A percentile compares a stretch with the other conserved stretches of the same genome.
Evolutionary conservation across 1,140 invertebrate genomes (phyloP).

Genomic region (Papilio aristodemus): DNA sequence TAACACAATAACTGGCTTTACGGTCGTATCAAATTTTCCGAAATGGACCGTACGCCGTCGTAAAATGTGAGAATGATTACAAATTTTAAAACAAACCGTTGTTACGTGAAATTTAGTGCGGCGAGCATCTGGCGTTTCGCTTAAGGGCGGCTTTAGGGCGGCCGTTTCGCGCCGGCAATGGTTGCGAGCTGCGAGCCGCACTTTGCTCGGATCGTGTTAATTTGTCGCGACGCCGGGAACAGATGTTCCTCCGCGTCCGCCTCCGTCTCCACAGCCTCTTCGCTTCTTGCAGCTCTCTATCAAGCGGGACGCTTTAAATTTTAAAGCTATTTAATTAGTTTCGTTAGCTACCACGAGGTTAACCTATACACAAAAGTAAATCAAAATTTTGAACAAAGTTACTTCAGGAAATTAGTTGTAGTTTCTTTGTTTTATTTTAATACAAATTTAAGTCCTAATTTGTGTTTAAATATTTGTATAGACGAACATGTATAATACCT

Average conservation of each 20-base stretch:
- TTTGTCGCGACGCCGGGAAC: conserved; percentile 44
- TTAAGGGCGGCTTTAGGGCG: conserved; percentile 60
- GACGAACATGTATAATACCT: too few species aligned
- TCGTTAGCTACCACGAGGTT: background rate
- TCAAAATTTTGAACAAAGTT: background rate
- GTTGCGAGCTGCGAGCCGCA: conserved; percentile 19
- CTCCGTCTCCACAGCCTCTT: conserved; percentile 17
- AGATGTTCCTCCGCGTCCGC: conserved; percentile 47
- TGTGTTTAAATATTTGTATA: too few species aligned
- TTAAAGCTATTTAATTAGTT: conserved; percentile 24
- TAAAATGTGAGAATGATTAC: conserved; percentile 78
- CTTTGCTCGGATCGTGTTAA: conserved; percentile 28
- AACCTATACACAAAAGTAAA: background rate
- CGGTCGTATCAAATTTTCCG: conserved; percentile 75
- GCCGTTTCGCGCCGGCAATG: conserved; percentile 44
- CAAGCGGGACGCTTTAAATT: conserved; percentile 22
- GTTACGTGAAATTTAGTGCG: conserved; percentile 70
- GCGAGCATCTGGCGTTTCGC: conserved; percentile 60
- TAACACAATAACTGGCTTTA: conserved; percentile 75
- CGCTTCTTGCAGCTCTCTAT: conserved; percentile 18
- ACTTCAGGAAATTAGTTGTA: background rate
- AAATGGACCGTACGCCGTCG: conserved; percentile 71
- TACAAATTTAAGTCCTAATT: too few species aligned
- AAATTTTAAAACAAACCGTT: conserved; percentile 77
- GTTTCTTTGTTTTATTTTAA: background rate